Evolutionary conservation across 1,140 invertebrate genomes (phyloP).

Genomic region (Euura saliciscinereae): DNA sequence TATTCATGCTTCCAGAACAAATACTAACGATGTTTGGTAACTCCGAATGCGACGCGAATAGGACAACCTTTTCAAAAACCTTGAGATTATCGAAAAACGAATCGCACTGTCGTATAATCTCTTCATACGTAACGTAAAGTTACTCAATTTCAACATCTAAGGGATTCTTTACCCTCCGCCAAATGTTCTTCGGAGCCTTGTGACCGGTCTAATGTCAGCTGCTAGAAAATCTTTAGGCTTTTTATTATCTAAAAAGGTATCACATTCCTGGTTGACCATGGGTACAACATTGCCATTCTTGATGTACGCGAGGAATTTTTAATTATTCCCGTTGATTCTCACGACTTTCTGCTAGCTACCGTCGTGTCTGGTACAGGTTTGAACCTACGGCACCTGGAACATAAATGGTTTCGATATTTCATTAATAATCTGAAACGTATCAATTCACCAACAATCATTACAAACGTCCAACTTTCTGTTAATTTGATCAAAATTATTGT

Average conservation of each 20-base stretch:
- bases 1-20: slow-evolving; percentile 19
- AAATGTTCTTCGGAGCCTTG: slow-evolving; percentile 17
- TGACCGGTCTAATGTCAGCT: slow-evolving; percentile 21
- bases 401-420: background rate
- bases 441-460: no score
- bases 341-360: slow-evolving; percentile 55
- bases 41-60: slow-evolving; percentile 5
- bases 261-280: slow-evolving; percentile 48
- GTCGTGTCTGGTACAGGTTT: slow-evolving; percentile 55
- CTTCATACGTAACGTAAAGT: slow-evolving; percentile 20
- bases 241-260: slow-evolving; percentile 41
- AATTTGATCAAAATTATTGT: no score
- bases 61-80: slow-evolving; percentile 14
- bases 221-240: slow-evolving; percentile 37
- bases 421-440: no score
- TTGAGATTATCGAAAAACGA: slow-evolving; percentile 18
- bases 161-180: slow-evolving; percentile 10
- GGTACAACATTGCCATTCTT: slow-evolving; percentile 41
- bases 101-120: slow-evolving; percentile 17
- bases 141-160: slow-evolving; percentile 7
- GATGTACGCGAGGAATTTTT: slow-evolving; percentile 43
- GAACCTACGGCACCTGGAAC: slow-evolving; percentile 54
- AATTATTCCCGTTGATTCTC: slow-evolving; percentile 46
- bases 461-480: no score
- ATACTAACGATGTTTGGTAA: slow-evolving; percentile 21